Base-by-base conservation (phyloP, 2,888 invertebrate genomes). In the Bibio marci region DNA sequence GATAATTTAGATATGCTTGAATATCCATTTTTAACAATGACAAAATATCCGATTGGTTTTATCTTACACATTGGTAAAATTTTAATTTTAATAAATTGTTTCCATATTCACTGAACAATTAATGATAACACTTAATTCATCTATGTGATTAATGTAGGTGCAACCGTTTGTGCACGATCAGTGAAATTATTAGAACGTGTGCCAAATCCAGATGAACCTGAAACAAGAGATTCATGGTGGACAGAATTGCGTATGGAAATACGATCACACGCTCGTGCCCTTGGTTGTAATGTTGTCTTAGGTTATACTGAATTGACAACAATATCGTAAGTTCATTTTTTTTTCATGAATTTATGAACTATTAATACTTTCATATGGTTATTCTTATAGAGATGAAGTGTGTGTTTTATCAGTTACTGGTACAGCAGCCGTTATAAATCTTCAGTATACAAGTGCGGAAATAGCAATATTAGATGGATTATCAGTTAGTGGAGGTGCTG, bases 211-310 rank as follows among this genome's bases (percentile, higher is more conserved):
- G 87, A 91, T 50, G 92, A 92, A 57, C 85, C 87, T 13, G 90
- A 90, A 54, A 80, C 83, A 3, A 70, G 94, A 31, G 92, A 94
- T 52, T 80, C 81, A 2, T 95, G 95, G 92, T 97, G 97, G 95
- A 87, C 83, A 1, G 94, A 97, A 63, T 69, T 97, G 18, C 66
- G 97, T 37, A 90, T 90, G 58, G 97, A 97, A 67, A 80, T 97
- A 41, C 71, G 92, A 1, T 90, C 94, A 3, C 95, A 97, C 58
- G 87, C 90, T 5, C 67, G 88, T 30, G 83, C 91, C 2, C 66
- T 97, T 45, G 82, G 86, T 11, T 97, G 97, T 52, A 91, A 92
- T 58, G 88, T 91, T 5, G 88, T 97, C 35, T 65, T 97, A 30
- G 95, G 90, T 0, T 97, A 97, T 60, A 70, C 71, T n/a, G 97